A percentile compares a stretch with the other conserved stretches of the same genome.
These are phyloP conservation scores for Odobenus rosmarus DNA, from an alignment of 2,113 vertebrate species.

Conservation along the genomic window DNA sequence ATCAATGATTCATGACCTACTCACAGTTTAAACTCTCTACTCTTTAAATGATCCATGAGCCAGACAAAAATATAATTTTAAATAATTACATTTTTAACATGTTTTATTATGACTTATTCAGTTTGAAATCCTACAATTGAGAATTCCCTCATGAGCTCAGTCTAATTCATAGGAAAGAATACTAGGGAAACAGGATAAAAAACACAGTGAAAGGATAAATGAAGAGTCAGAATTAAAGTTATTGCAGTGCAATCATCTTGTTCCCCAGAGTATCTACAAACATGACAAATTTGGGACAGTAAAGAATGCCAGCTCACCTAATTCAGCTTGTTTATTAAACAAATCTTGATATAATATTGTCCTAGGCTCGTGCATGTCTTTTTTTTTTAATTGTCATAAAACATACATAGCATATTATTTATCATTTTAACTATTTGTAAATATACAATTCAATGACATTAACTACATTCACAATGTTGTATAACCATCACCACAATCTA, in stretches of 20 bases:
- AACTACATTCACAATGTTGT: not conserved
- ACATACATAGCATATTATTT: not conserved
- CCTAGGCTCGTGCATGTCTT: not conserved
- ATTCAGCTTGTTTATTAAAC: not conserved
- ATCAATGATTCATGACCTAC: not conserved
- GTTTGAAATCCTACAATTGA: not conserved
- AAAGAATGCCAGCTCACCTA: not conserved
- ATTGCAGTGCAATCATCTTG: not conserved
- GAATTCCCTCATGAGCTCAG: not conserved
- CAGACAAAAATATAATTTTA: not conserved
- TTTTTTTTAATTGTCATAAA: not conserved
- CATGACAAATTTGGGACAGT: not conserved
- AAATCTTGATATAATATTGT: not conserved
- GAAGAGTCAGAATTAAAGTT: not conserved
- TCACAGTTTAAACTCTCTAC: not conserved
- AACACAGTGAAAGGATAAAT: not conserved
- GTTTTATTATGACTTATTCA: not conserved
- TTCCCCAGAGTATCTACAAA: not conserved
- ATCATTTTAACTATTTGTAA: not conserved
- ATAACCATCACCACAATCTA: not conserved
- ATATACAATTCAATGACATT: not conserved
- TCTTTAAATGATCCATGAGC: not conserved
- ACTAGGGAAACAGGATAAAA: not conserved
- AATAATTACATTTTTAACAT: not conserved
- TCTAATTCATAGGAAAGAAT: not conserved